phyloP scores from a whole-genome alignment of 2,113 vertebrate species.

The human region GRCh38 chr5:165852501-165853000 shows the following conservation, averaged over 20 bases:
- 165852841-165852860: not conserved
- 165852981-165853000: slow-evolving; percentile 30
- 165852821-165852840: not conserved
- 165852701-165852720: not conserved
- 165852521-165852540: not conserved
- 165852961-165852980: not conserved
- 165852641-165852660: not conserved
- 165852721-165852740: not conserved
- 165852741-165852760: not conserved
- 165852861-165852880: not conserved
- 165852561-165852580: slow-evolving; percentile 57
- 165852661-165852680: not conserved
- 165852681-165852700: not conserved
- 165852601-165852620: not conserved
- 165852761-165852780: not conserved
- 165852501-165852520: not conserved
- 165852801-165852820: not conserved
- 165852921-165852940: not conserved
- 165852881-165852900: not conserved
- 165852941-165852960: slow-evolving; percentile 15
- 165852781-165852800: not conserved
- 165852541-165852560: slow-evolving; percentile 59
- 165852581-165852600: not conserved
- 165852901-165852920: not conserved
- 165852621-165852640: not conserved